These are phyloP conservation scores for Notothenia coriiceps DNA, from an alignment of 2,113 vertebrate genomes.

Conservation along the genomic window DNA sequence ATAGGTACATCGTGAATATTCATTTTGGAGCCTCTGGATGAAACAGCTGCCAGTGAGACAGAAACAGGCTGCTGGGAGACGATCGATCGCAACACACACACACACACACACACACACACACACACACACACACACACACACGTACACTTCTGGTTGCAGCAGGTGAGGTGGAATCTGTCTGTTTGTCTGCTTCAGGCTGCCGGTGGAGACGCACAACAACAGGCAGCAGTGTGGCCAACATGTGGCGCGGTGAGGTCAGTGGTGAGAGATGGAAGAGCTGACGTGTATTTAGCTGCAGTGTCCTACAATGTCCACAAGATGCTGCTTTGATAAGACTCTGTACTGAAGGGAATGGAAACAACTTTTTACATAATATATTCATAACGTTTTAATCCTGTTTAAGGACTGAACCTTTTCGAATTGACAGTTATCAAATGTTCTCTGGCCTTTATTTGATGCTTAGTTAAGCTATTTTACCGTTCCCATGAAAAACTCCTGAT, in stretches of 20 bases:
- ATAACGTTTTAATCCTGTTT: neutral
- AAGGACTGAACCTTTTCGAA: neutral
- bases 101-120: constrained; percentile 9
- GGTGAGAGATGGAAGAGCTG: neutral
- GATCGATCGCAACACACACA: constrained; percentile 16
- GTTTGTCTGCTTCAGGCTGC: constrained; percentile 59
- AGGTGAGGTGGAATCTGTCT: constrained; percentile 53
- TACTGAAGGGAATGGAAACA: constrained; percentile 4
- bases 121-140: constrained; percentile 10
- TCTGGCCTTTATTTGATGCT: neutral
- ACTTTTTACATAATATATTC: neutral
- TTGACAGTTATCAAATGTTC: neutral
- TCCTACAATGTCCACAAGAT: neutral
- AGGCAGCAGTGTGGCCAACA: constrained; percentile 22
- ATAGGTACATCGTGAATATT: constrained; percentile 96
- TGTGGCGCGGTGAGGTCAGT: constrained; percentile 6
- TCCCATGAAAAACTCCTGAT: neutral
- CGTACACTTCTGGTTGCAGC: constrained; percentile 24
- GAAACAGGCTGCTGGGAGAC: constrained; percentile 45
- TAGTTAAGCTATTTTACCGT: neutral
- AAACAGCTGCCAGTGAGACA: constrained; percentile 92
- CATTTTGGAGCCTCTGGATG: constrained; percentile 90
- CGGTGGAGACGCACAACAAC: constrained; percentile 45
- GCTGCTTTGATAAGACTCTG: neutral
- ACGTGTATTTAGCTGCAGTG: neutral